These are phyloP conservation scores for Hybos culiciformis DNA, from an alignment of 2,888 invertebrate species.

Conservation along the genomic window DNA sequence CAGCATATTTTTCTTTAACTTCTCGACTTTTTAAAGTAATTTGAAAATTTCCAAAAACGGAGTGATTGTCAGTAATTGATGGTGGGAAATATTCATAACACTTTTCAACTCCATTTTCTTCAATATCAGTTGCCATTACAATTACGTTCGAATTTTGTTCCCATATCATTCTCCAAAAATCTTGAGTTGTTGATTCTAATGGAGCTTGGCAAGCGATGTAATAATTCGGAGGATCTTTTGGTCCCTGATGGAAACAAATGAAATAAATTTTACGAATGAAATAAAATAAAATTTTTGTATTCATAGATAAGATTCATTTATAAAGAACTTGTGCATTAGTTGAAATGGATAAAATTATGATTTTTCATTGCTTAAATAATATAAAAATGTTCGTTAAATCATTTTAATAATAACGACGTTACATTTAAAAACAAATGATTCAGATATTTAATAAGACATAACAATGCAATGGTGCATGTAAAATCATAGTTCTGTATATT, in stretches of 20 bases:
- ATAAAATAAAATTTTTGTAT: background rate
- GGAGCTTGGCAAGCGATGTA: slow-evolving; percentile 92
- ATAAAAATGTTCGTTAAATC: too few relatives aligned
- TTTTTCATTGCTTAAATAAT: too few relatives aligned
- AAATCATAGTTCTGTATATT: too few relatives aligned
- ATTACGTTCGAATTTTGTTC: slow-evolving; percentile 81
- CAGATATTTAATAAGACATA: too few relatives aligned
- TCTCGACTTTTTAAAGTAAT: slow-evolving; percentile 78
- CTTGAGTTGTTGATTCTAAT: slow-evolving; percentile 57
- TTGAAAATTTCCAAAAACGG: slow-evolving; percentile 77
- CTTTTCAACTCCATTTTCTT: slow-evolving; percentile 79
- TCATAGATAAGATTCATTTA: too few relatives aligned
- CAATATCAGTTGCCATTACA: slow-evolving; percentile 80
- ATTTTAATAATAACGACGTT: too few relatives aligned
- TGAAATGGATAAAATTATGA: background rate
- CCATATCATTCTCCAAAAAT: slow-evolving; percentile 96
- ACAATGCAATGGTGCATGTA: too few relatives aligned
- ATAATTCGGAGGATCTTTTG: slow-evolving; percentile 65
- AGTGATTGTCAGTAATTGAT: slow-evolving; percentile 80
- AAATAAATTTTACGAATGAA: slow-evolving; percentile 3
- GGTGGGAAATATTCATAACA: slow-evolving; percentile 86
- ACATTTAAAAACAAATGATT: too few relatives aligned
- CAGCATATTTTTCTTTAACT: slow-evolving; percentile 79
- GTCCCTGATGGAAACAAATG: slow-evolving; percentile 48
- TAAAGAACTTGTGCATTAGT: background rate